Evolutionary conservation across 2,888 invertebrate genomes (phyloP).

Genomic region (Heteromurus nitidus): DNA sequence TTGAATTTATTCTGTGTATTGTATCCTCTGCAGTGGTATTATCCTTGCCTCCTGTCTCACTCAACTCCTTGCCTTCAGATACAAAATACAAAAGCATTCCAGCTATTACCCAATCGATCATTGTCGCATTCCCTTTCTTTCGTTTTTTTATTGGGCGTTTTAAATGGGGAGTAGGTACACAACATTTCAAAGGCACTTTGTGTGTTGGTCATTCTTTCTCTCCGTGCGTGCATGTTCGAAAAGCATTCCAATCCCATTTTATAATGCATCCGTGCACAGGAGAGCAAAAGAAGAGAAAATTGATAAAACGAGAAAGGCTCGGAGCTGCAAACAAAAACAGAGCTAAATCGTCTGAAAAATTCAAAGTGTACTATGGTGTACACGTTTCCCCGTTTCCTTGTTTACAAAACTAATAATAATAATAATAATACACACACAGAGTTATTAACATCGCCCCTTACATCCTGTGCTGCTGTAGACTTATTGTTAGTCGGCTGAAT

Average conservation of each 20-base stretch:
- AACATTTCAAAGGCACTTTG: no score
- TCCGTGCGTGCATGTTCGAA: neutral
- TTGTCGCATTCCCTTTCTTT: slow-evolving; percentile 43
- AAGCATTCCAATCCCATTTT: neutral
- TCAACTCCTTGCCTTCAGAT: neutral
- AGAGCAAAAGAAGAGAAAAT: neutral
- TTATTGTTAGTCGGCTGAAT: no score
- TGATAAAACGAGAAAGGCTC: neutral
- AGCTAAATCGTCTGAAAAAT: neutral
- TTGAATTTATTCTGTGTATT: slow-evolving; percentile 6
- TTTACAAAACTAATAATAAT: no score
- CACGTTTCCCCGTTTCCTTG: no score
- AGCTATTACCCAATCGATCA: slow-evolving; percentile 56
- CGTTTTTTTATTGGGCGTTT: slow-evolving; percentile 12
- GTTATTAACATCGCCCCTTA: no score
- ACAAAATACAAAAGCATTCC: slow-evolving; percentile 35
- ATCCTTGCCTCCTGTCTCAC: neutral
- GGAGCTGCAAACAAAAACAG: neutral
- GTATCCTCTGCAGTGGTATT: neutral
- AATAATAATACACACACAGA: no score
- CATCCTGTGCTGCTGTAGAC: no score
- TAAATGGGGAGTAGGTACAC: no score
- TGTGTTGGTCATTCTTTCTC: neutral
- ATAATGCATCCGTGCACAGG: neutral
- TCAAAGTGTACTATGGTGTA: no score